Conservation (phyloP, 2,113 vertebrate genomes). For the Ranitomeya variabilis region DNA sequence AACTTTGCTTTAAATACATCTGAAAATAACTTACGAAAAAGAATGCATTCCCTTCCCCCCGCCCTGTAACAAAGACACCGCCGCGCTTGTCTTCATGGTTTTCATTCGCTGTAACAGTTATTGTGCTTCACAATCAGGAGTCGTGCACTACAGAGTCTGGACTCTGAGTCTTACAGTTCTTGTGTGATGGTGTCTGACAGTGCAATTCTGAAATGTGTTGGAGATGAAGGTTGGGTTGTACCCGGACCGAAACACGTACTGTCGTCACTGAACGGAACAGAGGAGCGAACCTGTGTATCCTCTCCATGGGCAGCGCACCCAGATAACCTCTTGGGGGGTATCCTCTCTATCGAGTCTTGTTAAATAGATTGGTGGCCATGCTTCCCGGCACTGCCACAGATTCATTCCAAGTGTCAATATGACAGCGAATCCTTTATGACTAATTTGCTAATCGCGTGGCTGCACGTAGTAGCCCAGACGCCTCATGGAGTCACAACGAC, state of each 20-base stretch:
- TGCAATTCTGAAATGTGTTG: constrained; percentile 34
- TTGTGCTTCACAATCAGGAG: constrained; percentile 50
- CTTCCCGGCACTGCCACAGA: background rate
- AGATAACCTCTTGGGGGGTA: background rate
- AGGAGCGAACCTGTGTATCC: background rate
- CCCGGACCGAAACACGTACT: background rate
- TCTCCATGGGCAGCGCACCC: background rate
- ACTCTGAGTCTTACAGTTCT: background rate
- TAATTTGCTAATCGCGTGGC: background rate
- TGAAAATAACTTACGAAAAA: constrained; percentile 56
- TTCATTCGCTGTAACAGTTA: constrained; percentile 50
- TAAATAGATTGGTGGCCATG: background rate
- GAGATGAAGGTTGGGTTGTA: background rate
- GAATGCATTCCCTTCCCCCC: constrained; percentile 43
- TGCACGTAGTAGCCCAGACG: background rate
- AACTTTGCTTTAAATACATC: constrained; percentile 52
- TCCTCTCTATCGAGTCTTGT: background rate
- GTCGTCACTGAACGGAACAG: background rate
- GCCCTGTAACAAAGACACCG: constrained; percentile 56
- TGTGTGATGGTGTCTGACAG: background rate
- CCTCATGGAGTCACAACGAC: background rate
- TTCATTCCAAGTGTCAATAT: background rate
- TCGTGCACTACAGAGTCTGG: background rate
- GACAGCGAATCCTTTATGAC: background rate
- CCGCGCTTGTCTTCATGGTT: background rate